Percentiles rank a stretch among this genome's conserved stretches.
Evolutionary conservation across 2,888 invertebrate genomes (phyloP).

Genomic region (Corbicula japonica): DNA sequence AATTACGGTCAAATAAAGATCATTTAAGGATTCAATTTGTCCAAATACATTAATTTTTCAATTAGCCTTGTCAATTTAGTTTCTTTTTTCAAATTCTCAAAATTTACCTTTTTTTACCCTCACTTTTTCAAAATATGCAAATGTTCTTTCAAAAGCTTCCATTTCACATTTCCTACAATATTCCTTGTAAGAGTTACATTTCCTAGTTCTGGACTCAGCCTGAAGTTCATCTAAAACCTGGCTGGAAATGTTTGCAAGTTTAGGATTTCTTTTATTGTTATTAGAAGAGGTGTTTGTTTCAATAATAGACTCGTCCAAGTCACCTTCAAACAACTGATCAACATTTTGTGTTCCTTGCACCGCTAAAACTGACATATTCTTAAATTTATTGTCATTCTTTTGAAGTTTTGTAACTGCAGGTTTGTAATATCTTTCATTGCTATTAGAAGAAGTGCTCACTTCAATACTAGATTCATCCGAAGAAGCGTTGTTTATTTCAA

Average conservation of each 20-base stretch:
- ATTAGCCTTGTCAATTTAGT: no score
- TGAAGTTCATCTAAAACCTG: not conserved
- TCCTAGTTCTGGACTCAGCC: not conserved
- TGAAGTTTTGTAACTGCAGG: no score
- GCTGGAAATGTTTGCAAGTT: no score
- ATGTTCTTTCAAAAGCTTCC: constrained; percentile 7
- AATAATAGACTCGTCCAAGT: not conserved
- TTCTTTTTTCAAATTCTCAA: no score
- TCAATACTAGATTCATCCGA: no score
- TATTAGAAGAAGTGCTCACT: not conserved
- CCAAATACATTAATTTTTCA: no score
- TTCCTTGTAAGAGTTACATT: not conserved
- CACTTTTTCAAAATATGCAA: constrained; percentile 5
- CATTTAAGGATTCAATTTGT: no score
- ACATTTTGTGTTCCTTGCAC: not conserved
- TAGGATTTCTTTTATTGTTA: not conserved
- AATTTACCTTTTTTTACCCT: no score
- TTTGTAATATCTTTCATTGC: not conserved
- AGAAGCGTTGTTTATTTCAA: no score
- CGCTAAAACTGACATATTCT: no score
- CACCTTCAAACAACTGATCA: not conserved
- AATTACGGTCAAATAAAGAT: no score
- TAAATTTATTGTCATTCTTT: no score
- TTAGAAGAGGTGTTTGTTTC: not conserved
- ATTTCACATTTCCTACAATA: not conserved